These are phyloP conservation scores for Physocephala rufipes DNA, from an alignment of 2,888 invertebrate genomes.

Conservation along the genomic window DNA sequence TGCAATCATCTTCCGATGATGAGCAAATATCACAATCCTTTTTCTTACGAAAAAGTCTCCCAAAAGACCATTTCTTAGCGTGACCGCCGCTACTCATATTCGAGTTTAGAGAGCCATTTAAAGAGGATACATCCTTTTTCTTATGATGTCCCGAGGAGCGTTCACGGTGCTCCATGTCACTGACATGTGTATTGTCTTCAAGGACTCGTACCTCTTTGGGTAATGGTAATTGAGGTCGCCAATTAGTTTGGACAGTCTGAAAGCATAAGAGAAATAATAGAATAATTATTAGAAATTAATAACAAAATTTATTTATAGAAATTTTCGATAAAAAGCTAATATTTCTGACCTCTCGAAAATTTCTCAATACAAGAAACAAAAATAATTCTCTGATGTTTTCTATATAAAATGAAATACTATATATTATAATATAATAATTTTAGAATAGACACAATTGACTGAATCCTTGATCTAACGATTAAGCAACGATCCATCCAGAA, in stretches of 20 bases:
- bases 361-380: too few species aligned
- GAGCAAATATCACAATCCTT: conserved; percentile 68
- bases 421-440: too few species aligned
- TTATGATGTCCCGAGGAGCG: conserved; percentile 46
- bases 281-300: neutral
- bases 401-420: too few species aligned
- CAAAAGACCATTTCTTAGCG: conserved; percentile 80
- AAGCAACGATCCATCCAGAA: too few species aligned
- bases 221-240: conserved; percentile 65
- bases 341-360: too few species aligned
- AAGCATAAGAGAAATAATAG: conserved; percentile 31
- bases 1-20: conserved; percentile 65
- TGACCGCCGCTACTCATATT: conserved; percentile 47
- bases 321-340: too few species aligned
- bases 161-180: conserved; percentile 47
- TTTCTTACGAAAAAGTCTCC: conserved; percentile 79
- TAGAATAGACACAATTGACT: too few species aligned
- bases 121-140: conserved; percentile 43
- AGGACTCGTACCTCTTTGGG: conserved; percentile 61
- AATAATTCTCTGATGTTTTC: too few species aligned
- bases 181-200: conserved; percentile 53
- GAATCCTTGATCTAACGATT: too few species aligned
- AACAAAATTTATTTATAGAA: too few species aligned
- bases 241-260: conserved; percentile 65
- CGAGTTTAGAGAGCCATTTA: conserved; percentile 43